Evolutionary conservation across 2,888 invertebrate genomes (phyloP).

Genomic region (Bimastos eiseni): DNA sequence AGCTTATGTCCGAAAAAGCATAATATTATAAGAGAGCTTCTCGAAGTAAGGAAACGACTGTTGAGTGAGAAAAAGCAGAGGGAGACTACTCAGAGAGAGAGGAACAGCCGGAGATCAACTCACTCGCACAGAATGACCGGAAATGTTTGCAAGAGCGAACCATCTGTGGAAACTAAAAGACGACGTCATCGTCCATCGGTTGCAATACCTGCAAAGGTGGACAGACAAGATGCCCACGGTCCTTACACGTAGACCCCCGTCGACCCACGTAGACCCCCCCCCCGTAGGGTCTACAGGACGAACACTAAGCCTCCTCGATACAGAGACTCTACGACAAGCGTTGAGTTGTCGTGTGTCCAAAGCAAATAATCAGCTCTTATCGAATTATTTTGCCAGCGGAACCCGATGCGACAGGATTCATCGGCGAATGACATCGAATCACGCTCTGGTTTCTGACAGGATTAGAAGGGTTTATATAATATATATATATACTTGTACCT

Average conservation of each 20-base stretch:
- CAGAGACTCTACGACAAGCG: neutral
- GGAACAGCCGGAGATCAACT: neutral
- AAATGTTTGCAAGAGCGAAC: neutral
- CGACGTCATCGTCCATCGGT: neutral
- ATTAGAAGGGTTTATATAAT: neutral
- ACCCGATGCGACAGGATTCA: neutral
- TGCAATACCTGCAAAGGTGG: neutral
- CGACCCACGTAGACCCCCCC: neutral
- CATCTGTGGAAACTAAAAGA: neutral
- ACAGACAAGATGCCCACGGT: neutral
- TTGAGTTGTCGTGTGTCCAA: too few species aligned
- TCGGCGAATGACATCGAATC: neutral
- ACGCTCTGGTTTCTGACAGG: neutral
- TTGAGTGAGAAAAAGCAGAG: neutral
- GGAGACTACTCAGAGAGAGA: neutral
- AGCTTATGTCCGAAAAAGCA: neutral
- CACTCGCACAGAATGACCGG: neutral
- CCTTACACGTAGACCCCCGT: neutral
- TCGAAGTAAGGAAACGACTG: neutral
- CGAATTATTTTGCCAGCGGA: constrained; percentile 1
- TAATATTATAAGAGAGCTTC: too few species aligned
- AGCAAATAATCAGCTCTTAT: neutral
- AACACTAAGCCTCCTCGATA: neutral
- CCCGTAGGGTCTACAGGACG: neutral
- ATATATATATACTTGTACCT: neutral